Evolutionary conservation across 2,797 vertebrate species (phyloP).

Genomic region (Orientallactaga sibirica): DNA sequence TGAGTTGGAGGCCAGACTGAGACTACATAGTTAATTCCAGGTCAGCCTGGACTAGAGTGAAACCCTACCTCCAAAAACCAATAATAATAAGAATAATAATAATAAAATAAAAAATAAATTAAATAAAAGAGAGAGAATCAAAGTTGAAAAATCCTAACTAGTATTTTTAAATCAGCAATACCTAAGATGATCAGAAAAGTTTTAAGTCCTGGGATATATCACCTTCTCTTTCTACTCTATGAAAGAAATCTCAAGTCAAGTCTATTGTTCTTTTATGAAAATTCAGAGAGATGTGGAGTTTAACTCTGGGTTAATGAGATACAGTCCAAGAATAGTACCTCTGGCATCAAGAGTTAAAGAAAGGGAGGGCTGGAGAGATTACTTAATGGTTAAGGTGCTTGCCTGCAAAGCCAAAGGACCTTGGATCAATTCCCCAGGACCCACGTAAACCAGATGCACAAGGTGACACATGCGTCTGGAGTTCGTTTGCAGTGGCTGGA

Average conservation of each 20-base stretch:
- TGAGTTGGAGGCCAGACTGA: too few relatives aligned
- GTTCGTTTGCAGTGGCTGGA: too few relatives aligned
- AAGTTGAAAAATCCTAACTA: neutral
- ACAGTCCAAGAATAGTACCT: neutral
- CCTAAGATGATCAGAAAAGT: neutral
- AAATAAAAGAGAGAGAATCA: neutral
- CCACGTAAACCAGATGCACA: too few relatives aligned
- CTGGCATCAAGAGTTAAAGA: neutral
- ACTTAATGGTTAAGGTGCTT: too few relatives aligned
- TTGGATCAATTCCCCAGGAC: too few relatives aligned
- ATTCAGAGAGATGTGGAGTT: neutral
- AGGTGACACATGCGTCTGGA: too few relatives aligned
- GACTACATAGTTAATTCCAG: too few relatives aligned
- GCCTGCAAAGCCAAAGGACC: too few relatives aligned
- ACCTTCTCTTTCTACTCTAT: conserved; percentile 16
- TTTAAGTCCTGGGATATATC: conserved; percentile 29
- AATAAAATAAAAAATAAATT: too few relatives aligned
- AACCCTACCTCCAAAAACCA: too few relatives aligned
- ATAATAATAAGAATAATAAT: too few relatives aligned
- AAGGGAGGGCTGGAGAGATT: neutral
- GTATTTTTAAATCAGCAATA: conserved; percentile 32
- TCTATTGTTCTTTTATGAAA: conserved; percentile 3
- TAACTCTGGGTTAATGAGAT: neutral
- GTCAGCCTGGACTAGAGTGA: too few relatives aligned
- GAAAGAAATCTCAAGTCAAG: conserved; percentile 7